These are phyloP conservation scores for Belonocnema kinseyi DNA, from an alignment of 1,140 invertebrate species.

Conservation along the genomic window DNA sequence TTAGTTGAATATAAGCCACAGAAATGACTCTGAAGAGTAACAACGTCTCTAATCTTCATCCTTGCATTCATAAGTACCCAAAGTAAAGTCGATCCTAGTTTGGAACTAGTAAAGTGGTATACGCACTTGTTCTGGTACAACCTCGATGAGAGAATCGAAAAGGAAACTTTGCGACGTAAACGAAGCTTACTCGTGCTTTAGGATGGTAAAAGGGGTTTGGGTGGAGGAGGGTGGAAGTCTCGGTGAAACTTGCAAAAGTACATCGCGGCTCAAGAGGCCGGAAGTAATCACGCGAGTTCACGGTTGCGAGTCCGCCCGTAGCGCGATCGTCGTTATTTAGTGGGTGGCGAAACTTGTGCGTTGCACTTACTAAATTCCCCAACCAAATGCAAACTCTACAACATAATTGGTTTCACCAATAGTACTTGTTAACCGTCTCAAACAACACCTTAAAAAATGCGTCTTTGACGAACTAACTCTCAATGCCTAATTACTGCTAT, in stretches of 20 bases:
- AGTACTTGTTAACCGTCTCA: neutral
- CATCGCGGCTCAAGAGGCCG: slow-evolving; percentile 71
- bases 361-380: slow-evolving; percentile 32
- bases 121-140: slow-evolving; percentile 51
- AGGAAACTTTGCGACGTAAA: slow-evolving; percentile 68
- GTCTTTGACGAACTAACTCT: slow-evolving; percentile 19
- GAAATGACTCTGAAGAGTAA: slow-evolving; percentile 21
- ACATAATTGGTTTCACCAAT: slow-evolving; percentile 42
- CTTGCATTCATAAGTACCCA: slow-evolving; percentile 37
- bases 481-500: no score
- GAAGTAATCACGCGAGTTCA: slow-evolving; percentile 71
- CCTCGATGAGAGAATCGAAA: slow-evolving; percentile 58
- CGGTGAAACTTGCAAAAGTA: slow-evolving; percentile 71
- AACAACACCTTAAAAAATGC: slow-evolving; percentile 17
- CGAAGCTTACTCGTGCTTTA: slow-evolving; percentile 60
- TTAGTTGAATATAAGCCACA: no score
- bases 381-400: slow-evolving; percentile 41
- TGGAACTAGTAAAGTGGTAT: slow-evolving; percentile 40
- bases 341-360: slow-evolving; percentile 60
- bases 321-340: slow-evolving; percentile 63
- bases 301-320: slow-evolving; percentile 50
- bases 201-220: slow-evolving; percentile 23
- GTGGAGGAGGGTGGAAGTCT: slow-evolving; percentile 32
- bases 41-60: slow-evolving; percentile 32
- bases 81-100: slow-evolving; percentile 41